Conservation (phyloP, 2,797 vertebrate species). For the Tapirus indicus region DNA sequence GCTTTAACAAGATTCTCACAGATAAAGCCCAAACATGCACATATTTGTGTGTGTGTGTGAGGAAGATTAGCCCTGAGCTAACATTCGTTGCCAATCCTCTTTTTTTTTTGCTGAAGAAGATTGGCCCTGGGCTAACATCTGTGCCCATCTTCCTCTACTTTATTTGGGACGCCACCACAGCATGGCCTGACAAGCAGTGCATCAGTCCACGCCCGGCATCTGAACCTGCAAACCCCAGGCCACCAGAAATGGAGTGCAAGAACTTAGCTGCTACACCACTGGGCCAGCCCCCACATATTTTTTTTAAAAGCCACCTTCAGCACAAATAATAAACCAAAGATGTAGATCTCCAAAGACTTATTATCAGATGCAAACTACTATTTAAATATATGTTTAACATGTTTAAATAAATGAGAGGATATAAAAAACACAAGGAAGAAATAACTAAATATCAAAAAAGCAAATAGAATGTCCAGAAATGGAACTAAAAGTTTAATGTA, state of each 20-base stretch:
- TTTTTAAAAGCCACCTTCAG: neutral
- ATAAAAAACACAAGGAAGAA: neutral
- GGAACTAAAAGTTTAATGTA: neutral
- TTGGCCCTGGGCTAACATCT: too few species aligned
- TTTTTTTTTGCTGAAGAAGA: too few species aligned
- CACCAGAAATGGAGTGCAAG: too few species aligned
- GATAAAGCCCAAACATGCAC: neutral
- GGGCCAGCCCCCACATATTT: too few species aligned
- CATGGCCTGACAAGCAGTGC: too few species aligned
- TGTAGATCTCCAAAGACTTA: neutral
- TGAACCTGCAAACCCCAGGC: too few species aligned
- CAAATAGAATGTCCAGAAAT: neutral
- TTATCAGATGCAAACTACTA: neutral
- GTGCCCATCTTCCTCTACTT: too few species aligned
- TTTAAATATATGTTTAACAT: neutral
- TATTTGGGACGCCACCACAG: too few species aligned
- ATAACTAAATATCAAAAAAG: neutral
- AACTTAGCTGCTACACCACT: too few species aligned
- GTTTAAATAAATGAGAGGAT: slow-evolving; percentile 5
- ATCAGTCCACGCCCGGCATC: too few species aligned
- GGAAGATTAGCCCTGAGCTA: too few species aligned
- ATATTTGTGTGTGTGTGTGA: neutral
- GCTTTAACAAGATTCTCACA: neutral
- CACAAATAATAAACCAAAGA: slow-evolving; percentile 7
- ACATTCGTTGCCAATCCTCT: too few species aligned